Conservation (phyloP, 1,140 invertebrate genomes). For the Meloidogyne exigua region DNA sequence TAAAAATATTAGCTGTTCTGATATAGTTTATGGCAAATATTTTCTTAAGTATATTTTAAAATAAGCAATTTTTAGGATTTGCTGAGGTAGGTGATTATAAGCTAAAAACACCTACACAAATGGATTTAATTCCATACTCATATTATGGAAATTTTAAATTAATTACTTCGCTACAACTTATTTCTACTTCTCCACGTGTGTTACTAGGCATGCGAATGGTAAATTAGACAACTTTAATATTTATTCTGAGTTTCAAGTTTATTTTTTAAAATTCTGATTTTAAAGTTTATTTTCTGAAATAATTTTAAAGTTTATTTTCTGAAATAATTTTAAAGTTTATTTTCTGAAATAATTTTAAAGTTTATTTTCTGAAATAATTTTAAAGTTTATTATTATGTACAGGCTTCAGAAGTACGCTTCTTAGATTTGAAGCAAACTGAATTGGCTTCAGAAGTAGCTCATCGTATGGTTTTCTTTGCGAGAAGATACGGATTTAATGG, state of each 20-base stretch:
- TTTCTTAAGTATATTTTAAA: neutral
- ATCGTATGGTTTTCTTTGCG: slow-evolving; percentile 21
- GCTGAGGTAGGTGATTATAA: slow-evolving; percentile 4
- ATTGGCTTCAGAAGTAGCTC: slow-evolving; percentile 5
- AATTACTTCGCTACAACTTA: slow-evolving; percentile 1
- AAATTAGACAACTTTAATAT: neutral
- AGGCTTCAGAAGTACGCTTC: neutral
- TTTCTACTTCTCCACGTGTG: slow-evolving; percentile 6
- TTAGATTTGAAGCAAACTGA: neutral
- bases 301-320: neutral
- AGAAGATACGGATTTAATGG: slow-evolving; percentile 20
- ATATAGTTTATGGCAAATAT: slow-evolving; percentile 17
- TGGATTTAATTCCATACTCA: slow-evolving; percentile 15
- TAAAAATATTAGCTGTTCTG: slow-evolving; percentile 18
- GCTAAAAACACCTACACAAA: neutral
- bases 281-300: neutral
- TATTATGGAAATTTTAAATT: slow-evolving; percentile 20
- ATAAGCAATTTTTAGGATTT: neutral
- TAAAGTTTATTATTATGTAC: neutral
- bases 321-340: neutral
- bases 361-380: neutral
- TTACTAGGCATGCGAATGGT: slow-evolving; percentile 18
- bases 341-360: neutral
- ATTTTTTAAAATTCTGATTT: neutral
- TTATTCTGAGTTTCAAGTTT: neutral